Conservation (phyloP, 2,797 vertebrate genomes). For the Notamacropus eugenii region DNA sequence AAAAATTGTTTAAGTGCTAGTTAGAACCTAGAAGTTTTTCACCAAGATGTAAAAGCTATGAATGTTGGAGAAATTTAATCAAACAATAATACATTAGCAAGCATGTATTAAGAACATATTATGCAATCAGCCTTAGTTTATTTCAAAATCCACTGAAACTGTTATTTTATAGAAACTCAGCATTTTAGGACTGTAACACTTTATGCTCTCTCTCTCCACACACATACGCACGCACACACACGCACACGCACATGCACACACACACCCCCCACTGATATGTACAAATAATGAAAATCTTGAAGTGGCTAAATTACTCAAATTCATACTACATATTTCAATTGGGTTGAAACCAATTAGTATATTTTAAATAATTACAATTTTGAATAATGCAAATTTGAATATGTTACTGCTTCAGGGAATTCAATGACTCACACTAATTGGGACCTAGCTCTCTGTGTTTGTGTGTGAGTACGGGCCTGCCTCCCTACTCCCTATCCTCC, state of each 20-base stretch:
- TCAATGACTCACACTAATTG: not conserved
- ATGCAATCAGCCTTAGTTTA: constrained; percentile 9
- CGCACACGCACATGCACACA: no score
- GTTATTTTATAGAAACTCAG: no score
- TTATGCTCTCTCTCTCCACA: no score
- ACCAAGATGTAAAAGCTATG: constrained; percentile 42
- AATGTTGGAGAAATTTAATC: constrained; percentile 18
- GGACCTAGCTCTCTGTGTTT: no score
- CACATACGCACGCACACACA: no score
- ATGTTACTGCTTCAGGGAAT: not conserved
- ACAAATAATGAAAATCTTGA: not conserved
- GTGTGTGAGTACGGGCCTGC: no score
- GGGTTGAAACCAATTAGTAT: not conserved
- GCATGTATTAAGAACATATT: constrained; percentile 8
- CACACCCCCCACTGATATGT: not conserved
- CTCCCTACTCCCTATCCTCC: no score
- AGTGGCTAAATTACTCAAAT: not conserved
- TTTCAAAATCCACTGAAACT: constrained; percentile 44
- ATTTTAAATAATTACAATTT: not conserved
- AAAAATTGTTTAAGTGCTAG: constrained; percentile 23
- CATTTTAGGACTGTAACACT: no score
- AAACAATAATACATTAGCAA: constrained; percentile 32
- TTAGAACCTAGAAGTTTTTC: constrained; percentile 38
- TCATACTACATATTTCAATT: not conserved
- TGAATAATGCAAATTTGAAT: not conserved